Percentiles rank a stretch among this genome's conserved stretches.
Conservation (phyloP, 1,140 invertebrate genomes). For the Harpegnathos saltator region DNA sequence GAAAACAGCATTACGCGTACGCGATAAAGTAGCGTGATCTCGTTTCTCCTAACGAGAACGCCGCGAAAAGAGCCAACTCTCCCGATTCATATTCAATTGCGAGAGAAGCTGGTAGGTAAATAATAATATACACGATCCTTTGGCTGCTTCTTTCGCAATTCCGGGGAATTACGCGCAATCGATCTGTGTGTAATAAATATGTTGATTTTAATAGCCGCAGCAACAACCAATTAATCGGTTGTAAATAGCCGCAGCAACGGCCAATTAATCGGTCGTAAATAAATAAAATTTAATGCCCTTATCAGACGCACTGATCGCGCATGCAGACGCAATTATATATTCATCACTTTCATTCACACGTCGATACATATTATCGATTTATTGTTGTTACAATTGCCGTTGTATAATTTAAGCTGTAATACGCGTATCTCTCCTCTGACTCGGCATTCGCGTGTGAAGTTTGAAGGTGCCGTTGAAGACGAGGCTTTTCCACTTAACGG, state of each 20-base stretch:
- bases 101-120: too few species aligned
- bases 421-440: neutral
- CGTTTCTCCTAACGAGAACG: neutral
- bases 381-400: neutral
- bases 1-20: neutral
- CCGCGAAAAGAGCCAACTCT: neutral
- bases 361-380: constrained; percentile 1
- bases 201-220: neutral
- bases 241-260: neutral
- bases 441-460: too few species aligned
- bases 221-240: neutral
- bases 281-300: neutral
- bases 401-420: constrained; percentile 10
- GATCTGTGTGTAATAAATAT: too few species aligned
- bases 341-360: neutral
- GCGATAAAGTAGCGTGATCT: neutral
- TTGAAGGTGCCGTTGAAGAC: too few species aligned
- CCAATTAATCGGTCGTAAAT: neutral
- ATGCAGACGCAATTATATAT: constrained; percentile 7
- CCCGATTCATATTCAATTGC: neutral
- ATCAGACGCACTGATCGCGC: neutral
- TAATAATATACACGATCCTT: too few species aligned
- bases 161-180: too few species aligned
- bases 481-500: neutral
- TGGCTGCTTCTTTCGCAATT: too few species aligned